These are phyloP conservation scores for Lanius ludovicianus DNA, from an alignment of 2,113 vertebrate species.

Conservation along the genomic window DNA sequence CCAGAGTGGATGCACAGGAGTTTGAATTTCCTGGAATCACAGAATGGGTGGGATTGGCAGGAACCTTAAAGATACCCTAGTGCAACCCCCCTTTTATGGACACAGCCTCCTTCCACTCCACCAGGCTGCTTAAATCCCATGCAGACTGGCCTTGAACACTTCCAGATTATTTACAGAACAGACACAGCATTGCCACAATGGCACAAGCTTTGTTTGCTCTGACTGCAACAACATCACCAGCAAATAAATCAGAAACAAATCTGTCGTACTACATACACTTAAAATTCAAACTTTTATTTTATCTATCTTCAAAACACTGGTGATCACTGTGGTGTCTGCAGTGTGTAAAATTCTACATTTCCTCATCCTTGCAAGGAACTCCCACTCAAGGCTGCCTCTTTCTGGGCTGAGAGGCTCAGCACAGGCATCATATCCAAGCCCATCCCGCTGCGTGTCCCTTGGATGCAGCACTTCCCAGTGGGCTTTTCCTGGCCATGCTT, in stretches of 20 bases:
- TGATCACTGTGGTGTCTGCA: background rate
- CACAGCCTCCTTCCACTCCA: background rate
- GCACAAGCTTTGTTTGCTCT: background rate
- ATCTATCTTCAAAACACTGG: background rate
- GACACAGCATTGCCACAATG: background rate
- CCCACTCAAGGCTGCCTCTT: background rate
- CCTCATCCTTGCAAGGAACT: background rate
- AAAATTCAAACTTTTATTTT: background rate
- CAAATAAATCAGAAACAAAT: background rate
- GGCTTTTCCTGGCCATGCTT: background rate
- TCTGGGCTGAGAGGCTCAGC: background rate
- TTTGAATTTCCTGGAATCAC: background rate
- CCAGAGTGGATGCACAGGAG: background rate
- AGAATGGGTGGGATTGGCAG: background rate
- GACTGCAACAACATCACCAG: background rate
- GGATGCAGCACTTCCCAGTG: background rate
- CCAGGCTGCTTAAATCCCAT: background rate
- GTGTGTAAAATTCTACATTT: fast-evolving
- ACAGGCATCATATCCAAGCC: background rate
- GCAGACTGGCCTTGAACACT: background rate
- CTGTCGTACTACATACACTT: fast-evolving
- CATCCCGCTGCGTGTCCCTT: background rate
- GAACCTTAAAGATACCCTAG: background rate
- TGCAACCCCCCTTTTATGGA: fast-evolving
- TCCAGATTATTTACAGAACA: fast-evolving